Conservation (phyloP, 2,797 vertebrate species). For the Podarcis siculus region DNA sequence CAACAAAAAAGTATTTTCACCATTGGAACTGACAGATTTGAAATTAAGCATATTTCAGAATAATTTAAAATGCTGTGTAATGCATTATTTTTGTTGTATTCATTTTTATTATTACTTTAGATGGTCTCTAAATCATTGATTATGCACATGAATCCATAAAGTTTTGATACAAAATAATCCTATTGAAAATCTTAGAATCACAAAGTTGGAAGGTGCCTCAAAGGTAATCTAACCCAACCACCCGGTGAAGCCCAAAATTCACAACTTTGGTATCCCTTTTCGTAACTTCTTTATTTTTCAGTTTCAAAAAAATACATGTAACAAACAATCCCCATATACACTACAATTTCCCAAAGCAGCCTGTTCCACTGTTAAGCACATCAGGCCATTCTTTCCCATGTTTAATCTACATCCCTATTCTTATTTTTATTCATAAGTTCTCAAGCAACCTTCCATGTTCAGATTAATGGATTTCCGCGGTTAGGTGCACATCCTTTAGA, state of each 20-base stretch:
- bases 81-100: slow-evolving; percentile 21
- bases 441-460: neutral
- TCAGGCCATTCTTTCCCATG: neutral
- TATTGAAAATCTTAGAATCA: neutral
- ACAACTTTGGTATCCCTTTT: too few species aligned
- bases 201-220: neutral
- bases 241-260: too few species aligned
- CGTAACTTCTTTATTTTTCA: too few species aligned
- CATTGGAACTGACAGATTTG: neutral
- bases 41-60: neutral
- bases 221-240: too few species aligned
- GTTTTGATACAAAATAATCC: neutral
- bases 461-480: neutral
- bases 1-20: too few species aligned
- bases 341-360: neutral
- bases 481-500: neutral
- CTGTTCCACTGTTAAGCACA: neutral
- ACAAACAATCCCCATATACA: too few species aligned
- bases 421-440: neutral
- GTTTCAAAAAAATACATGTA: too few species aligned
- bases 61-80: neutral
- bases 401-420: neutral
- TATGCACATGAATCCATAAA: neutral
- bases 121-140: neutral
- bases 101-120: neutral